A percentile compares a stretch with the other conserved stretches of the same genome.
Conservation (phyloP, 2,888 invertebrate genomes). For the Xylocampa areola region DNA sequence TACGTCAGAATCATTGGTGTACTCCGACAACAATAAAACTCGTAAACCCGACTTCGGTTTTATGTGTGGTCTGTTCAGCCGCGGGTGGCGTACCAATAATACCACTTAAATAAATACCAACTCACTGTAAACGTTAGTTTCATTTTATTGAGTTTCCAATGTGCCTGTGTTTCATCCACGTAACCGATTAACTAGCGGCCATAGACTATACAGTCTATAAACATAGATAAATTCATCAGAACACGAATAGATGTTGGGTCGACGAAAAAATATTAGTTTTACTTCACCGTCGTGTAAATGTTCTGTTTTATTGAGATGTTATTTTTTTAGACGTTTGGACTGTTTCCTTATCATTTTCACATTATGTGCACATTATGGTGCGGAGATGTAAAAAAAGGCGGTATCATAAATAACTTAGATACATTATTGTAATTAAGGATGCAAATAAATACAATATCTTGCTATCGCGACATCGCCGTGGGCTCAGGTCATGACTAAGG, state of each 20-base stretch:
- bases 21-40: constrained; percentile 56
- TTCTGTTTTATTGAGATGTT: constrained; percentile 44
- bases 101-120: constrained; percentile 87
- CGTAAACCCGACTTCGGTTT: constrained; percentile 66
- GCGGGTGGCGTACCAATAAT: constrained; percentile 73
- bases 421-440: too few relatives aligned
- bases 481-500: too few relatives aligned
- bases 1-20: constrained; percentile 40
- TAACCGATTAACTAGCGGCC: constrained; percentile 76
- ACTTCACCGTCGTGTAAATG: constrained; percentile 46
- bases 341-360: constrained; percentile 47
- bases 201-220: constrained; percentile 75
- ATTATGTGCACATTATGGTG: background rate
- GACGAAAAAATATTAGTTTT: constrained; percentile 59
- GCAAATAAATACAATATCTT: too few relatives aligned
- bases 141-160: constrained; percentile 83
- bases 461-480: too few relatives aligned
- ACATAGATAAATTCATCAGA: constrained; percentile 87
- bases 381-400: too few relatives aligned
- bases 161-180: constrained; percentile 81
- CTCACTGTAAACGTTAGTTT: constrained; percentile 72
- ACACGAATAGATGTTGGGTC: constrained; percentile 64
- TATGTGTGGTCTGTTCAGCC: constrained; percentile 79
- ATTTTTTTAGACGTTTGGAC: constrained; percentile 45
- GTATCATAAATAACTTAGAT: too few relatives aligned